Percentiles rank a stretch among this genome's conserved stretches.
Evolutionary conservation across 2,113 vertebrate species (phyloP).

Genomic region (Siphamia tubifer): DNA sequence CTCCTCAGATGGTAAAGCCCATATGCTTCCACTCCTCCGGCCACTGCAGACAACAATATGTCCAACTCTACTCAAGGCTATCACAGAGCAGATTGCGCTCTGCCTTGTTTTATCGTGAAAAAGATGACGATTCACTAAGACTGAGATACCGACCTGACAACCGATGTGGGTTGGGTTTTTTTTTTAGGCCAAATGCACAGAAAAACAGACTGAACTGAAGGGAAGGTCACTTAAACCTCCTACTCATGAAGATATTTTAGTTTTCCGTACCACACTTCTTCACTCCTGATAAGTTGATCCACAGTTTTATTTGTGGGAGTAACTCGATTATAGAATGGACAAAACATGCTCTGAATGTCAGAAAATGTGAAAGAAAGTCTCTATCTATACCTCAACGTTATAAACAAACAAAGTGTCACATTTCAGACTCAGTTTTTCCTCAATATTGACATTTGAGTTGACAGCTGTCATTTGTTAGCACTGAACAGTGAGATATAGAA

Average conservation of each 20-base stretch:
- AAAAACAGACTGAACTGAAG: not conserved
- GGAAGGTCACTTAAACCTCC: slow-evolving; percentile 23
- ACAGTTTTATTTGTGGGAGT: no score
- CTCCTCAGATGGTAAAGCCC: slow-evolving; percentile 22
- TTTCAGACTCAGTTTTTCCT: no score
- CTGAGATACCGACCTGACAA: slow-evolving; percentile 6
- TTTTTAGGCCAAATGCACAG: slow-evolving; percentile 8
- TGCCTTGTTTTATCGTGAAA: slow-evolving; percentile 8
- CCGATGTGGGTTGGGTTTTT: not conserved
- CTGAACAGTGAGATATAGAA: no score
- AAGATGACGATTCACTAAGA: not conserved
- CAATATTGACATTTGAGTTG: no score
- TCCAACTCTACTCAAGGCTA: slow-evolving; percentile 32
- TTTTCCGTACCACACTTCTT: not conserved
- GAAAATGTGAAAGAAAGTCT: no score
- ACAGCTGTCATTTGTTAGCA: no score
- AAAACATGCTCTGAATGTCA: no score
- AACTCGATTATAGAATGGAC: not conserved
- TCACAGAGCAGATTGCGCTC: slow-evolving; percentile 1
- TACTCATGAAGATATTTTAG: not conserved
- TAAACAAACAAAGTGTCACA: not conserved
- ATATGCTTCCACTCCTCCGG: slow-evolving; percentile 8
- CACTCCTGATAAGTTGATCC: not conserved
- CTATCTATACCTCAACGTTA: no score
- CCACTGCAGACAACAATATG: slow-evolving; percentile 34